Conservation (phyloP, 2,797 vertebrate species). For the Limosa lapponica region DNA sequence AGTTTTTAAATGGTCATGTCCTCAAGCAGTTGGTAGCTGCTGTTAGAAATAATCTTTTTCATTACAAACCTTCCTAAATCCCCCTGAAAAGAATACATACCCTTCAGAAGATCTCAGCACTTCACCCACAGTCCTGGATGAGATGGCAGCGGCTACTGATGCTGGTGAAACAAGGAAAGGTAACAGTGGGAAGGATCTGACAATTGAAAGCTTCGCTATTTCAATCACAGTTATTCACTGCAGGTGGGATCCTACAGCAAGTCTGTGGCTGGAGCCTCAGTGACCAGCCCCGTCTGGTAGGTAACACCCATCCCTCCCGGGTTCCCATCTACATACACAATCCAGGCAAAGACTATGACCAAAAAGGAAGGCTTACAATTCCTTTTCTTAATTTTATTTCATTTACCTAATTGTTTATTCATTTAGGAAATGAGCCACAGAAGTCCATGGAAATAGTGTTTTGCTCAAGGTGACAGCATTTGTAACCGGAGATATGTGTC, state of each 20-base stretch:
- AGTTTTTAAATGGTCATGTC: not conserved
- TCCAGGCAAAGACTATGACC: not conserved
- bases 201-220: not conserved
- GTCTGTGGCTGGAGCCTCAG: not conserved
- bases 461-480: not conserved
- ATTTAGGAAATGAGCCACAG: not conserved
- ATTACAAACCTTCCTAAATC: not conserved
- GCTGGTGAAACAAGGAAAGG: not conserved
- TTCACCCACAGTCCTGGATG: not conserved
- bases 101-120: not conserved
- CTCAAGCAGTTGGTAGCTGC: not conserved
- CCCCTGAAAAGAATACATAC: not conserved
- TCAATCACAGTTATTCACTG: not conserved
- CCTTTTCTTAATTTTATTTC: not conserved
- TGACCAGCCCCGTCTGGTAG: not conserved
- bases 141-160: not conserved
- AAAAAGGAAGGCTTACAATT: not conserved
- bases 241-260: not conserved
- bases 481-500: fast-evolving
- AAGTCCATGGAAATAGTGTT: not conserved
- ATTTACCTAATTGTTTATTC: not conserved
- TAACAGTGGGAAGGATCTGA: not conserved
- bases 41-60: not conserved
- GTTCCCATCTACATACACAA: not conserved
- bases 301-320: not conserved